Evolutionary conservation across 2,888 invertebrate genomes (phyloP).

Genomic region (Diploptera punctata): DNA sequence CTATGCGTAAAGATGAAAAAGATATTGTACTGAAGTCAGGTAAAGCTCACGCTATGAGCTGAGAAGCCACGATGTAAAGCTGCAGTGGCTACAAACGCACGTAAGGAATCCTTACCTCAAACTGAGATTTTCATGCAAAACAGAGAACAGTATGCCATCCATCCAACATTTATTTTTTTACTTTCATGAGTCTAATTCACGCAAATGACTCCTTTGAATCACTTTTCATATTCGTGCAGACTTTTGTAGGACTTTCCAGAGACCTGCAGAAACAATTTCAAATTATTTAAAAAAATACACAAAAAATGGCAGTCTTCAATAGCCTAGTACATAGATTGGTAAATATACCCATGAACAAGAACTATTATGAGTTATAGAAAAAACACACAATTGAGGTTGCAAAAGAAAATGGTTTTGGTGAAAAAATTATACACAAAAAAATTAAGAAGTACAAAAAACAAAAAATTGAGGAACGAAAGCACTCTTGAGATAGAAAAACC

Average conservation of each 20-base stretch:
- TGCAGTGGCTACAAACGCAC: no score
- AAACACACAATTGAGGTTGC: no score
- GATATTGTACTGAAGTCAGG: constrained; percentile 6
- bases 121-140: neutral
- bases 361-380: no score
- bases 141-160: neutral
- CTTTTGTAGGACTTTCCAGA: constrained; percentile 9
- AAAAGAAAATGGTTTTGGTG: no score
- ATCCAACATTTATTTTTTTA: neutral
- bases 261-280: constrained; percentile 1
- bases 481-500: no score
- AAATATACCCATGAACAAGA: no score
- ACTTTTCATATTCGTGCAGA: neutral
- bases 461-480: no score
- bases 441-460: no score
- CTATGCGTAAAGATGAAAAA: neutral
- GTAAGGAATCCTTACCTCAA: neutral
- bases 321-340: no score
- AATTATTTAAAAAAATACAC: neutral
- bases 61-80: neutral
- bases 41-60: neutral
- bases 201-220: constrained; percentile 22
- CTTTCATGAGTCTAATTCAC: neutral
- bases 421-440: no score
- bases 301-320: no score